These are phyloP conservation scores for Drosophila mojavensis DNA, from an alignment of 1,140 invertebrate species.

Conservation along the genomic window DNA sequence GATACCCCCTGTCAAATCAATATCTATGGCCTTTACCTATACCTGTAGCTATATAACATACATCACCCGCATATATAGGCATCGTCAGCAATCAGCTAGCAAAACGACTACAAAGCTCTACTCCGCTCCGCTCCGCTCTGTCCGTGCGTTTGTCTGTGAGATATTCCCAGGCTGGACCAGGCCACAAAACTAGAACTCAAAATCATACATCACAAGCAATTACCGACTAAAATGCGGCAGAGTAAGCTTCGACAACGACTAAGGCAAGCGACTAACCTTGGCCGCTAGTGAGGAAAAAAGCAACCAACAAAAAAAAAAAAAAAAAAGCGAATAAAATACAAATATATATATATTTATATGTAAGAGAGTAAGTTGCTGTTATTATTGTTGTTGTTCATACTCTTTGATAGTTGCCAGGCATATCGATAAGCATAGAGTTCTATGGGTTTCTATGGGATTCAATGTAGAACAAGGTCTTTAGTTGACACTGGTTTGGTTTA, in stretches of 20 bases:
- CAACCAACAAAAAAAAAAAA: slow-evolving; percentile 30
- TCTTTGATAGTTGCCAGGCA: slow-evolving; percentile 27
- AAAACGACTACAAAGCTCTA: slow-evolving; percentile 53
- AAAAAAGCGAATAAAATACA: slow-evolving; percentile 28
- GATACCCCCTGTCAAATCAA: slow-evolving; percentile 68
- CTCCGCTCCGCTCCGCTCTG: slow-evolving; percentile 15
- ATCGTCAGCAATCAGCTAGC: slow-evolving; percentile 70
- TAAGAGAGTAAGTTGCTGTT: slow-evolving; percentile 66
- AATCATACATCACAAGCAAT: slow-evolving; percentile 83
- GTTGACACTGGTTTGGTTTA: too few species aligned
- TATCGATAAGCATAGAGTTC: slow-evolving; percentile 6
- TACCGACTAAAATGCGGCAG: slow-evolving; percentile 78
- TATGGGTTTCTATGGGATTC: neutral
- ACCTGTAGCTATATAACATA: slow-evolving; percentile 75
- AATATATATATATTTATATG: slow-evolving; percentile 20
- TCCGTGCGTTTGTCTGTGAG: slow-evolving; percentile 47
- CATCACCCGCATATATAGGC: slow-evolving; percentile 82
- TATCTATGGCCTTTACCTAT: slow-evolving; percentile 73
- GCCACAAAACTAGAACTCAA: slow-evolving; percentile 78
- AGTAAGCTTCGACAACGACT: slow-evolving; percentile 60
- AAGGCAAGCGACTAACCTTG: slow-evolving; percentile 69
- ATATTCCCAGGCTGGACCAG: slow-evolving; percentile 76
- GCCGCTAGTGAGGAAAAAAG: slow-evolving; percentile 54
- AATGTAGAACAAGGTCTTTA: neutral
- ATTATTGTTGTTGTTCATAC: slow-evolving; percentile 69